These are phyloP conservation scores for Drosophila vallismaia DNA, from an alignment of 2,888 invertebrate genomes.

Conservation along the genomic window DNA sequence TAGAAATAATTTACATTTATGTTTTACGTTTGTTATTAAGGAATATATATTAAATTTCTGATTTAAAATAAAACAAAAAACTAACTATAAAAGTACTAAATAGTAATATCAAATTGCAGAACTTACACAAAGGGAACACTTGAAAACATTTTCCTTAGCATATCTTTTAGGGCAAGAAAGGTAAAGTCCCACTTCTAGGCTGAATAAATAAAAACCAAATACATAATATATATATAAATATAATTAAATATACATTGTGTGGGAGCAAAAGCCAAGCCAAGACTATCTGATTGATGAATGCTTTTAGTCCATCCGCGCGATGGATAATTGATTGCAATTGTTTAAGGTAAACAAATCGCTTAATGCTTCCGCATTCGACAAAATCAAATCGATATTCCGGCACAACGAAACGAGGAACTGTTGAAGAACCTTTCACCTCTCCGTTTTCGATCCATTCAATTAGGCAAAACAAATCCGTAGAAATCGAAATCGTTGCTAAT, in stretches of 20 bases:
- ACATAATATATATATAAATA: no score
- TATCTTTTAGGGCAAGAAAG: not conserved
- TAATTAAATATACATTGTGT: constrained; percentile 2
- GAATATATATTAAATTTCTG: no score
- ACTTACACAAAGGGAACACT: no score
- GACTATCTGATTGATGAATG: constrained; percentile 41
- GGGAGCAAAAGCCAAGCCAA: not conserved
- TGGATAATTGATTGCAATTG: constrained; percentile 35
- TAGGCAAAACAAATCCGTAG: constrained; percentile 38
- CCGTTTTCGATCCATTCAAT: constrained; percentile 40
- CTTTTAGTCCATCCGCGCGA: constrained; percentile 25
- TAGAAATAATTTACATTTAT: no score
- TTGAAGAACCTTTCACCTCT: constrained; percentile 54
- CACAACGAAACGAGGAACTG: constrained; percentile 6
- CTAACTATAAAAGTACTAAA: no score
- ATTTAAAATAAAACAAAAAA: no score
- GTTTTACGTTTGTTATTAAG: no score
- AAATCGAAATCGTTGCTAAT: constrained; percentile 20
- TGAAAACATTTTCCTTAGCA: not conserved
- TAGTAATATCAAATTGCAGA: no score
- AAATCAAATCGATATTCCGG: constrained; percentile 8
- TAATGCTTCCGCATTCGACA: constrained; percentile 49
- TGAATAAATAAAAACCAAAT: not conserved
- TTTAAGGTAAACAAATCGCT: constrained; percentile 26
- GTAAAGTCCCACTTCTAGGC: not conserved